These are phyloP conservation scores for Alectoris magna DNA, from an alignment of 2,797 vertebrate species.

Conservation along the genomic window DNA sequence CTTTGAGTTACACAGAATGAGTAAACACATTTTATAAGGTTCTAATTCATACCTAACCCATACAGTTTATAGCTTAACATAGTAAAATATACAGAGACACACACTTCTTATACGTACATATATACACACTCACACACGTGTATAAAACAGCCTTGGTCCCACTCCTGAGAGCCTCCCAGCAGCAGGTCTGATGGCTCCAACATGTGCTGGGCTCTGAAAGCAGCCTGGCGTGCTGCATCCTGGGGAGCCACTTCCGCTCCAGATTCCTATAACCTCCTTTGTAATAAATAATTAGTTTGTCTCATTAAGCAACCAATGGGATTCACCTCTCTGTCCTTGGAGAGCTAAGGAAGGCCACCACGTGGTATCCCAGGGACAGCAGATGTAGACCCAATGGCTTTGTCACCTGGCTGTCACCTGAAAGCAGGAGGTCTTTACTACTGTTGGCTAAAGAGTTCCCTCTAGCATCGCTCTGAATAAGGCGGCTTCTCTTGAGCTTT, in stretches of 20 bases:
- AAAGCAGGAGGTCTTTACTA: background rate
- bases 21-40: slow-evolving; percentile 79
- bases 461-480: background rate
- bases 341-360: background rate
- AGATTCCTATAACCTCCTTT: background rate
- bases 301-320: accelerated
- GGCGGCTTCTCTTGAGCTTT: background rate
- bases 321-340: background rate
- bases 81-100: slow-evolving; percentile 56
- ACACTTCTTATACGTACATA: background rate
- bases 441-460: background rate
- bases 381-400: background rate
- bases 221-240: background rate
- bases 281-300: background rate
- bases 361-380: background rate
- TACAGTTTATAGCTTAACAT: slow-evolving; percentile 70
- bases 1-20: slow-evolving; percentile 76
- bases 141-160: background rate
- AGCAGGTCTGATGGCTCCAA: background rate
- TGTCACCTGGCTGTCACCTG: background rate
- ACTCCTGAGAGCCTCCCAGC: background rate
- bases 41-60: slow-evolving; percentile 78
- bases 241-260: background rate
- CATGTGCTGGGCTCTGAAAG: background rate
- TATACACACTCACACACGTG: background rate